Base-by-base conservation (phyloP, 1,140 invertebrate species). In the Cotesia typhae region DNA sequence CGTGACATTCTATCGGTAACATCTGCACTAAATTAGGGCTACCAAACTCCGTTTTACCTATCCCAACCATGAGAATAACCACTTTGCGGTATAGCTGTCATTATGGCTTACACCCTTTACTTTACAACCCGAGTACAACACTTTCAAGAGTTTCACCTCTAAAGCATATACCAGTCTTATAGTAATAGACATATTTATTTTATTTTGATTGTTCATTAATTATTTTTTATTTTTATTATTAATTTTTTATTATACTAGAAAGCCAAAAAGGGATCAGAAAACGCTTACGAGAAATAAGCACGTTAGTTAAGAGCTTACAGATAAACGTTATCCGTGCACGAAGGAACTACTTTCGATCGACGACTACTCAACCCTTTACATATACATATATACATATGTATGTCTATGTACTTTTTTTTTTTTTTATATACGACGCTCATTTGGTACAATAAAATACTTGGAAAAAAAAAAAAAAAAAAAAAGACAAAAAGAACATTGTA, bases 21-120 rank as follows among this genome's bases (percentile, higher is more conserved):
- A 82, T 75, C 77, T 83, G 84, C 78, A 82, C 76, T 84, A 81
- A 84, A 84, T 85, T 84, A 82, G 76, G 74, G 76, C 75, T 79
- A 79, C 74, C 79, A 79, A 83, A 85, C 75, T 81, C 73, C 63
- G 57, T 79, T 81, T 83, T 81, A 81, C 77, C 37, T 72, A 47
- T 47, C 57, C 12, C 41, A 52, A 69, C 52, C 70, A 67, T 61
- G 67, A 70, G 73, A 55, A 67, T 36, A 71, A 64, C n/a, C 67
- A 35, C 60, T 75, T 76, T 78, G 71, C 75, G 78, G 74, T 77
- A 73, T 74, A 69, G 66, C 61, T 67, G 41, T 69, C 52, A 59
- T 71, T 71, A 76, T 76, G 69, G 71, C 17, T 67, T 71, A 57
- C 70, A 72, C 28, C 28, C 28, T 2, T 17, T 17, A 14, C 14